A percentile compares a stretch with the other conserved stretches of the same genome.
Conservation (phyloP, 35 echinoderm and acorn worm species). For the Antedon bifida region DNA sequence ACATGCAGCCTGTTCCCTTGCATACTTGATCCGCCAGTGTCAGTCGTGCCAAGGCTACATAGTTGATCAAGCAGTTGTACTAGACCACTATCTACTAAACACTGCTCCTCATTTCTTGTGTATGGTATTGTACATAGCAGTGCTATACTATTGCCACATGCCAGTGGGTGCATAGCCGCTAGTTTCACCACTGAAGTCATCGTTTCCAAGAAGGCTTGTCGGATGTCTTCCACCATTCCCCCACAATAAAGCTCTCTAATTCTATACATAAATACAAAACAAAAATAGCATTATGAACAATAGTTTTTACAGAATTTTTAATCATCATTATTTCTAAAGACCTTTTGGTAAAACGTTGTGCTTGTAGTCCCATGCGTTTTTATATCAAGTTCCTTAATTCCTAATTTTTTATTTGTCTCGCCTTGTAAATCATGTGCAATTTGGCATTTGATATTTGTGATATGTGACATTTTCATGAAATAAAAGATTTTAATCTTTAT, state of each 20-base stretch:
- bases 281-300: no score
- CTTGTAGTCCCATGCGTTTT: no score
- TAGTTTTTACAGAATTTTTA: neutral
- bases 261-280: constrained; percentile 1
- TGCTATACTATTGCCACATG: constrained; percentile 62
- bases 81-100: constrained; percentile 36
- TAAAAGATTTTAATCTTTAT: no score
- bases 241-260: constrained; percentile 57
- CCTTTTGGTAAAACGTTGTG: neutral
- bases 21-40: constrained; percentile 1
- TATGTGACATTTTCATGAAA: no score
- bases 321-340: neutral
- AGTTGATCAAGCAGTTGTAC: constrained; percentile 54
- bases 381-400: neutral
- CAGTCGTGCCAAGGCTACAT: constrained; percentile 39
- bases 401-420: no score
- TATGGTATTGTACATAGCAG: constrained; percentile 66
- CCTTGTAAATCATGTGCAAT: no score
- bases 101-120: constrained; percentile 71
- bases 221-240: constrained; percentile 50
- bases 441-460: no score
- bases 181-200: constrained; percentile 57
- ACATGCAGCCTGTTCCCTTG: constrained; percentile 31
- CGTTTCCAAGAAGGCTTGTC: constrained; percentile 42
- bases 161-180: constrained; percentile 33